Evolutionary conservation across 1,140 invertebrate species (phyloP), one percentile per base, ranked within the genome.

Genomic region (Parapsyche elsis): DNA sequence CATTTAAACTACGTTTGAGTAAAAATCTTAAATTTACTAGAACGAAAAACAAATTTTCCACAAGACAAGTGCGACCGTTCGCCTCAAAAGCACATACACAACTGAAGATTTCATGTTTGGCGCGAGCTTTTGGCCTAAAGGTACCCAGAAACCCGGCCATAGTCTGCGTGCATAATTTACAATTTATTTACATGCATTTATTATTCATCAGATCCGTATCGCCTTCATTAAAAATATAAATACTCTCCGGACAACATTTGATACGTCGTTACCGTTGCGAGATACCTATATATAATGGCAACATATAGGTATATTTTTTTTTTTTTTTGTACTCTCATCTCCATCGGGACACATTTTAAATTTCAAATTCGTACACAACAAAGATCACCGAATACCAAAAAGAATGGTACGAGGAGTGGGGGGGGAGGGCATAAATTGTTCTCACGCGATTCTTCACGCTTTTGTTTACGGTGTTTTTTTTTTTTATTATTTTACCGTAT

Each of bases 131-230:
- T 38, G 30, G 30, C 30, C 30, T 7, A 38, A 38, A 38, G 30
- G 2, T 2, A 53, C 16, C 2, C 49, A 10, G 16, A 53, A 12
- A 53, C 49, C 4, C 16, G 49, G 12, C 10, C 16, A 53, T 16
- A 53, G 10, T 53, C 49, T 12, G 12, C 10, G 49, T 4, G 49
- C 16, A 53, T 53, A 53, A 53, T 53, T 53, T 53, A 14, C 49
- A 53, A 53, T 53, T 53, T 53, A 53, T 53, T 53, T 53, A 53
- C 49, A 53, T 53, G 16, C 16, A 53, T 53, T 53, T 53, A 53
- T 53, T 53, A 53, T 53, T 53, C 49, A 53, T 53, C 49, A 53
- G 49, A 53, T 53, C 49, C 1, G 16, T 53, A 53, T 53, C 49
- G 49, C 49, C 10, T 53, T 14, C 49, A 53, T 53, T 53, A 53